phyloP scores from a whole-genome alignment of 2,113 vertebrate genomes.

The Antigone vipio region DNA sequence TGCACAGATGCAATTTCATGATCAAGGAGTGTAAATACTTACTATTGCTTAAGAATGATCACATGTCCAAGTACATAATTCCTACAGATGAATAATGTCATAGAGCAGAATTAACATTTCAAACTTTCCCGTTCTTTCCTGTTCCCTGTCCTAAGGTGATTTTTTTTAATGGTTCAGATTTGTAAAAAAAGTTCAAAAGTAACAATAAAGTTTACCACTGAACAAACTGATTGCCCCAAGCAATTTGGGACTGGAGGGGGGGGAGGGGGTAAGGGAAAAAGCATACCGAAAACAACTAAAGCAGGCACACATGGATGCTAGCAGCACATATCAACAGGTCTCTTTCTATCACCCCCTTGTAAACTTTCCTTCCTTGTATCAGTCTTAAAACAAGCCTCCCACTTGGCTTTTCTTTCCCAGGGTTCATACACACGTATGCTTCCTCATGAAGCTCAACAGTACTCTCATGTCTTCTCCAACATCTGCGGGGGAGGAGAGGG shows the following conservation, averaged over 20 bases:
- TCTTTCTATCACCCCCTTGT: not conserved
- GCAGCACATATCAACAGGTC: not conserved
- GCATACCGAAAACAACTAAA: not conserved
- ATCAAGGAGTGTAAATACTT: not conserved
- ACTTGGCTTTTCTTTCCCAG: not conserved
- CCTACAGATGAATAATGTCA: not conserved
- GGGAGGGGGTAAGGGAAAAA: not conserved
- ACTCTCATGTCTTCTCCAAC: not conserved
- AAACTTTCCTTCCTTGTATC: not conserved
- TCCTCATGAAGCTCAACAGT: not conserved
- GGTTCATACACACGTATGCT: not conserved
- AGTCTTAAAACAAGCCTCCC: not conserved
- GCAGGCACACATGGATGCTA: not conserved
- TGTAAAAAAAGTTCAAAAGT: not conserved
- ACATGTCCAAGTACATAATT: not conserved
- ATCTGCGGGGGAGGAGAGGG: not conserved
- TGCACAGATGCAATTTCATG: not conserved
- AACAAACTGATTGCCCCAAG: not conserved
- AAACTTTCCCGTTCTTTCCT: not conserved
- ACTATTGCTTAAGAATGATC: not conserved
- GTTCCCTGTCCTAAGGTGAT: not conserved
- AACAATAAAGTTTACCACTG: not conserved
- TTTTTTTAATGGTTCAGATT: not conserved
- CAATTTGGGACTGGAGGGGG: not conserved
- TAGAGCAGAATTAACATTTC: not conserved